Evolutionary conservation across 2,888 invertebrate genomes (phyloP), one percentile per base, ranked within the genome.

Genomic region (Nemotelus nigrinus): DNA sequence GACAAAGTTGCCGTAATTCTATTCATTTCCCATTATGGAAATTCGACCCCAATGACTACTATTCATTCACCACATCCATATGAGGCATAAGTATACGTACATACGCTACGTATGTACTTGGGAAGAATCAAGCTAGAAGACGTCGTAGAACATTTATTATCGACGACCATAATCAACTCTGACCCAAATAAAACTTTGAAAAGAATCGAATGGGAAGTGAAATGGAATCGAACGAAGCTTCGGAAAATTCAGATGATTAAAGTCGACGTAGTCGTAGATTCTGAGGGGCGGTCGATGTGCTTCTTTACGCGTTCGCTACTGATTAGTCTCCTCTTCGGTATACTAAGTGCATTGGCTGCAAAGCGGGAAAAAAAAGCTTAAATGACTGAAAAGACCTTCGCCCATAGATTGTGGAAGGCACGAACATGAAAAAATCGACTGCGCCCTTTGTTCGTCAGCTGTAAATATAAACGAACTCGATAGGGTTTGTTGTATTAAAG

Each of bases 211-310:
- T 50, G 50, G 50, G 8, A 50, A 6, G 25, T n/a, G 60, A 25
- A 60, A 60, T 60, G 60, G 60, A 60, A 6, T 25, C 60, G 60
- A 60, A 60, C 25, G 60, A n/a, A 8, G 25, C 8, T 10, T 6
- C n/a, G 25, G n/a, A 10, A 25, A 60, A 3, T n/a, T 60, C 25
- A 60, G 60, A 60, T 60, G 25, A 60, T 60, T 60, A 60, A 60
- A 60, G 60, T 60, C 60, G 60, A 60, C 3, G 60, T 25, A 60
- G 25, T 60, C 25, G 60, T 10, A 25, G 25, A 25, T 25, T 25
- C 25, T 25, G 25, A 25, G 25, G 8, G 50, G 50, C 6, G 6
- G 8, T 50, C 8, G 50, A 50, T 50, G 50, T 5, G 50, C 6
- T 8, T 25, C 25, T 25, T 25, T 25, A 25, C 5, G 50, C 5